Evolutionary conservation across 1,140 invertebrate genomes (phyloP).

Genomic region (Drosophila watanabei): DNA sequence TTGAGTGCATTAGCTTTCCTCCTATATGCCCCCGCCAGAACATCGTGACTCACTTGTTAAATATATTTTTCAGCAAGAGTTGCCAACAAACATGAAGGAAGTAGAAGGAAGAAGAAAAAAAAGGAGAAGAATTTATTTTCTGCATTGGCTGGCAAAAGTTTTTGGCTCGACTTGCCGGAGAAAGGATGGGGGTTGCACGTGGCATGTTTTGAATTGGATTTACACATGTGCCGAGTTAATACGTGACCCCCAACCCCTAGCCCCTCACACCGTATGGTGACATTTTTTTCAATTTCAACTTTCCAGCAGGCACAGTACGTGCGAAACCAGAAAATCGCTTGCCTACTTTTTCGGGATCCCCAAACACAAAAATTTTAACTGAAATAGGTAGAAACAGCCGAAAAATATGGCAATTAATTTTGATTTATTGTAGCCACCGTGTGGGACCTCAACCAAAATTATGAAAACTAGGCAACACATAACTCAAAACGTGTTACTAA

Average conservation of each 20-base stretch:
- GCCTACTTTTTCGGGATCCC: conserved; percentile 37
- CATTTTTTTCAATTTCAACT: conserved; percentile 79
- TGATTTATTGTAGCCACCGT: conserved; percentile 41
- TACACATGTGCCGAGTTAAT: conserved; percentile 80
- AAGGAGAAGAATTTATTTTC: conserved; percentile 43
- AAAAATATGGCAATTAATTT: conserved; percentile 48
- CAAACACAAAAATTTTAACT: conserved; percentile 1
- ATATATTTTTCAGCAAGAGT: conserved; percentile 57
- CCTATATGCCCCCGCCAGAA: background rate
- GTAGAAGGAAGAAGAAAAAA: conserved; percentile 21
- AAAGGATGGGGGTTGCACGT: conserved; percentile 42
- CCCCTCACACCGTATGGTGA: conserved; percentile 23
- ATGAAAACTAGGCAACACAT: conserved; percentile 5
- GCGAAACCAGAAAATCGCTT: conserved; percentile 35
- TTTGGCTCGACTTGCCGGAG: conserved; percentile 13
- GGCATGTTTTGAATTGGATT: conserved; percentile 81
- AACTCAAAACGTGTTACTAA: conserved; percentile 13
- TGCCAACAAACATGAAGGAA: conserved; percentile 32
- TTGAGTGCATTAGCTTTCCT: conserved; percentile 13
- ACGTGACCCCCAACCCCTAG: conserved; percentile 41
- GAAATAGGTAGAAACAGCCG: conserved; percentile 12
- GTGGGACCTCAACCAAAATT: background rate
- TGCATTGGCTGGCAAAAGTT: conserved; percentile 53
- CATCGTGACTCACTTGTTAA: conserved; percentile 51
- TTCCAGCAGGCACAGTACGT: conserved; percentile 38